Conservation (phyloP, 92 coral and sea anemone species). For the Pocillopora grandis region DNA sequence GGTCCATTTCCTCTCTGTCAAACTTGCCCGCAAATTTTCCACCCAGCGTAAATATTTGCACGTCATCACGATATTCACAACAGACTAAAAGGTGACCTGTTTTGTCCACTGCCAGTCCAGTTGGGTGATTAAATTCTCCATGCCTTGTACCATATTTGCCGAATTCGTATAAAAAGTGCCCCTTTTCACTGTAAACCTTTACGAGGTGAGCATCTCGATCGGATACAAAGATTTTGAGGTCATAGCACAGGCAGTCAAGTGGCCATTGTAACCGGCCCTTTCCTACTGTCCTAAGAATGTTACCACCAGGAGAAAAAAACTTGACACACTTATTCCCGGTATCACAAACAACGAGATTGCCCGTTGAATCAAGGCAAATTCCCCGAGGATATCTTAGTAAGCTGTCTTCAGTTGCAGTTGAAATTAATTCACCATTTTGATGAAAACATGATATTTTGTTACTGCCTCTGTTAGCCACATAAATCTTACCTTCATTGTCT, state of each 20-base stretch:
- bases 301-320: constrained; percentile 1
- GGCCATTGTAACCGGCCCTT: constrained; percentile 19
- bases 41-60: background rate
- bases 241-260: constrained; percentile 32
- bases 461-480: background rate
- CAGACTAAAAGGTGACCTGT: constrained; percentile 17
- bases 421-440: constrained; percentile 1
- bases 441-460: constrained; percentile 5
- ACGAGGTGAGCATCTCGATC: background rate
- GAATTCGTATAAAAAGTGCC: constrained; percentile 4
- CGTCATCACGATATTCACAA: background rate
- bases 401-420: background rate
- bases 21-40: constrained; percentile 23
- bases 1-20: constrained; percentile 34
- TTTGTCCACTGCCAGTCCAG: constrained; percentile 23
- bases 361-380: constrained; percentile 1
- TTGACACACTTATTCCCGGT: background rate
- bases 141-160: background rate
- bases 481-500: background rate
- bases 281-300: constrained; percentile 13
- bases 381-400: background rate
- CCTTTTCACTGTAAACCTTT: background rate
- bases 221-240: constrained; percentile 13
- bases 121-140: background rate
- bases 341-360: constrained; percentile 12